Evolutionary conservation across 2,888 invertebrate genomes (phyloP).

Genomic region (Taphrorychus bicolor): DNA sequence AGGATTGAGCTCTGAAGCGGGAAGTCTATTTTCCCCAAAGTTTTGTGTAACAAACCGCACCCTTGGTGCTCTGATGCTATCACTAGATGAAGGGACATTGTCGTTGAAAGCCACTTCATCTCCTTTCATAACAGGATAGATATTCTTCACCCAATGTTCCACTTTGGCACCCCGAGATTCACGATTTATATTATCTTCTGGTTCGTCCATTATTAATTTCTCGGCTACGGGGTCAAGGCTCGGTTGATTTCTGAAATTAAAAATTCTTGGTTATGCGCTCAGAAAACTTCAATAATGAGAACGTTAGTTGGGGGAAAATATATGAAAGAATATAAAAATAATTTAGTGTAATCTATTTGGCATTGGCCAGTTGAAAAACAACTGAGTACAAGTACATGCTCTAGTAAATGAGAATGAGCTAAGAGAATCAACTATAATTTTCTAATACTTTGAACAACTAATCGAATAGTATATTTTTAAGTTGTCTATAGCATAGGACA

Average conservation of each 20-base stretch:
- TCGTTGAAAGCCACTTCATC: slow-evolving; percentile 52
- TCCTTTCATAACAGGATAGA: slow-evolving; percentile 59
- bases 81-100: slow-evolving; percentile 64
- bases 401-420: too few species aligned
- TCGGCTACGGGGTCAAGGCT: slow-evolving; percentile 34
- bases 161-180: slow-evolving; percentile 66
- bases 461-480: too few species aligned
- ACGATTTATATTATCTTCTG: slow-evolving; percentile 53
- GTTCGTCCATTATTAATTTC: slow-evolving; percentile 45
- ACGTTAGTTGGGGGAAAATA: too few species aligned
- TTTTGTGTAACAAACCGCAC: slow-evolving; percentile 71
- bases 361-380: too few species aligned
- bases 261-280: too few species aligned
- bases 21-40: slow-evolving; percentile 53
- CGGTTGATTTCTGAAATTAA: neutral
- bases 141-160: slow-evolving; percentile 69
- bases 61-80: slow-evolving; percentile 68
- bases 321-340: too few species aligned
- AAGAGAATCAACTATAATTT: too few species aligned
- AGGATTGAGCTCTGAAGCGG: slow-evolving; percentile 37
- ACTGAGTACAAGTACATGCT: too few species aligned
- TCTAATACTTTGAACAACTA: too few species aligned
- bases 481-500: neutral
- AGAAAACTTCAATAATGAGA: too few species aligned
- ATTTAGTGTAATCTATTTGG: too few species aligned